phyloP scores from a whole-genome alignment of 2,888 invertebrate species.

The Apodemia hepburni region DNA sequence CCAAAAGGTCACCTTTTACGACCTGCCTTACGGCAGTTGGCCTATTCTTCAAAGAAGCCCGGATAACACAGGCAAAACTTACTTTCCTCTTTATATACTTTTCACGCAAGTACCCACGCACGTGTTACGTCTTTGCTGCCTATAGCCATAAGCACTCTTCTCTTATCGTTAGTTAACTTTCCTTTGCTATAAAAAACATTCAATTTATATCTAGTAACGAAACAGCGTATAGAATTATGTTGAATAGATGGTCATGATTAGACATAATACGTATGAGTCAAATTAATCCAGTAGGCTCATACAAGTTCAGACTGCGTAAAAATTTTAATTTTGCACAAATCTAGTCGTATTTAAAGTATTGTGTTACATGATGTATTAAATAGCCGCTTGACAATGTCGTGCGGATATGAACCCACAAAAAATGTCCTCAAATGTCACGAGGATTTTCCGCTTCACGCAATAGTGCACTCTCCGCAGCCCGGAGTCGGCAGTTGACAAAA shows the following conservation, averaged over 20 bases:
- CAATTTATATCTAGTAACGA: too few relatives aligned
- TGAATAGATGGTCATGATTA: slow-evolving; percentile 8
- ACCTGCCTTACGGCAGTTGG: too few relatives aligned
- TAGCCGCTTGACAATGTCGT: slow-evolving; percentile 78
- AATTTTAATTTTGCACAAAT: slow-evolving; percentile 79
- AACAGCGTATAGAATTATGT: neutral
- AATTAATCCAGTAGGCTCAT: slow-evolving; percentile 70
- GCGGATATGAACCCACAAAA: slow-evolving; percentile 79
- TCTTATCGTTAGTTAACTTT: too few relatives aligned
- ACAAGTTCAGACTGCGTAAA: slow-evolving; percentile 66
- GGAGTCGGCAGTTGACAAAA: slow-evolving; percentile 78
- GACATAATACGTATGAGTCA: slow-evolving; percentile 27
- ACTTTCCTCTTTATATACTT: too few relatives aligned
- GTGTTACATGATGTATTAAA: slow-evolving; percentile 78
- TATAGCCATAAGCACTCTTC: neutral
- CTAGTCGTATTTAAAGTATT: slow-evolving; percentile 78
- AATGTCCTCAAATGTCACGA: slow-evolving; percentile 77
- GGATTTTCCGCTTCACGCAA: slow-evolving; percentile 80
- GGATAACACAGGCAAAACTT: too few relatives aligned
- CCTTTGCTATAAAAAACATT: too few relatives aligned
- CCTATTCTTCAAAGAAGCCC: too few relatives aligned
- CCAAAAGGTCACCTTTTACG: too few relatives aligned
- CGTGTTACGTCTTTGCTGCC: neutral
- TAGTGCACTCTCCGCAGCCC: slow-evolving; percentile 70
- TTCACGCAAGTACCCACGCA: too few relatives aligned